A percentile compares a stretch with the other conserved stretches of the same genome.
Evolutionary conservation across 2,888 invertebrate species (phyloP).

Genomic region (Laothoe populi): DNA sequence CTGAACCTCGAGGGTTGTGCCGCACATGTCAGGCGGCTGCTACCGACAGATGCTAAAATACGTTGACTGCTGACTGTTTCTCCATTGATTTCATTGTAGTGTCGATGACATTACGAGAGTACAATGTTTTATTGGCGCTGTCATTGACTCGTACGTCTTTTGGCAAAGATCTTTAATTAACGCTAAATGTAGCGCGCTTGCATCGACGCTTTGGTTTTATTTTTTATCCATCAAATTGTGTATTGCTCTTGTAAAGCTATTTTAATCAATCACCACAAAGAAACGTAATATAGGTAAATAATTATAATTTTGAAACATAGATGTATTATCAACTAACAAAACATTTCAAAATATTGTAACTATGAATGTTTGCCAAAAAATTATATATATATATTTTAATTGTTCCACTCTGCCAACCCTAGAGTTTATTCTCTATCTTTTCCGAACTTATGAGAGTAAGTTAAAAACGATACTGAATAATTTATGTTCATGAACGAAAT

Average conservation of each 20-base stretch:
- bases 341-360: no score
- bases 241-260: neutral
- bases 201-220: neutral
- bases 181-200: neutral
- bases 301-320: no score
- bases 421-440: no score
- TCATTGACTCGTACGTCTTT: constrained; percentile 6
- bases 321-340: no score
- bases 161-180: neutral
- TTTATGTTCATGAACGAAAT: no score
- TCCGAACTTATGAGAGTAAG: no score
- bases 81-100: constrained; percentile 70
- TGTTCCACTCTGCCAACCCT: no score
- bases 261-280: neutral
- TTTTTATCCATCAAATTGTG: neutral
- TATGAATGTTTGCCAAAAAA: no score
- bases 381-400: no score
- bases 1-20: constrained; percentile 62
- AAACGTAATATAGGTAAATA: no score
- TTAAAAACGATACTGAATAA: no score
- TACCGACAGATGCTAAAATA: constrained; percentile 83
- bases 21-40: constrained; percentile 81
- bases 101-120: constrained; percentile 34
- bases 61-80: constrained; percentile 61
- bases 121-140: constrained; percentile 11